phyloP scores from a whole-genome alignment of 2,888 invertebrate genomes.

The Hyles lineata region DNA sequence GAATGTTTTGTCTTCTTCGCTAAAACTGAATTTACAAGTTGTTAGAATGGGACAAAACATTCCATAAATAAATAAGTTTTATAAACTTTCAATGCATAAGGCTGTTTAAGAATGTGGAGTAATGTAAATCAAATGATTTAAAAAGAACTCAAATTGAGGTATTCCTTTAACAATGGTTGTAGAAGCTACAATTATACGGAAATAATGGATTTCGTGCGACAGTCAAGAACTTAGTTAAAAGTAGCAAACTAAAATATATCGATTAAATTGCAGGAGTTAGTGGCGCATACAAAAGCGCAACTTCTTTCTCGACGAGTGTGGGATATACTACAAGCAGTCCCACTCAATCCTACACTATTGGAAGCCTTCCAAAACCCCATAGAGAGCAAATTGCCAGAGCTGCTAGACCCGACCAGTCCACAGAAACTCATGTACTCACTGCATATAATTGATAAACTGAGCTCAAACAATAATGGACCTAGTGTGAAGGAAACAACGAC shows the following conservation, averaged over 20 bases:
- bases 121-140: too few species aligned
- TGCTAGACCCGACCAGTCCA: slow-evolving; percentile 94
- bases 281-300: slow-evolving; percentile 94
- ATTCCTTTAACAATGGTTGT: too few species aligned
- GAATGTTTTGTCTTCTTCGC: too few species aligned
- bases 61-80: too few species aligned
- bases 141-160: too few species aligned
- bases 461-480: slow-evolving; percentile 64
- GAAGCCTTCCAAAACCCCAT: slow-evolving; percentile 92
- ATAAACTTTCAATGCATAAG: too few species aligned
- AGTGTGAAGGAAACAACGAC: slow-evolving; percentile 62
- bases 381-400: slow-evolving; percentile 88
- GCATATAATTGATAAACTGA: slow-evolving; percentile 90
- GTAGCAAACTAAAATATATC: slow-evolving; percentile 10
- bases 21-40: too few species aligned
- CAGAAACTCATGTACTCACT: slow-evolving; percentile 98
- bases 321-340: slow-evolving; percentile 96
- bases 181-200: too few species aligned
- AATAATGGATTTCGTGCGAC: too few species aligned
- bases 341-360: slow-evolving; percentile 94
- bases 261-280: slow-evolving; percentile 80
- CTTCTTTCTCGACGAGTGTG: slow-evolving; percentile 95
- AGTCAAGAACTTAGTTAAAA: too few species aligned
- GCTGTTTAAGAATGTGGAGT: too few species aligned
- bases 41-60: too few species aligned